These are phyloP conservation scores for Vannuccia rotundouncinata DNA, from an alignment of 2,888 invertebrate genomes.

Conservation along the genomic window DNA sequence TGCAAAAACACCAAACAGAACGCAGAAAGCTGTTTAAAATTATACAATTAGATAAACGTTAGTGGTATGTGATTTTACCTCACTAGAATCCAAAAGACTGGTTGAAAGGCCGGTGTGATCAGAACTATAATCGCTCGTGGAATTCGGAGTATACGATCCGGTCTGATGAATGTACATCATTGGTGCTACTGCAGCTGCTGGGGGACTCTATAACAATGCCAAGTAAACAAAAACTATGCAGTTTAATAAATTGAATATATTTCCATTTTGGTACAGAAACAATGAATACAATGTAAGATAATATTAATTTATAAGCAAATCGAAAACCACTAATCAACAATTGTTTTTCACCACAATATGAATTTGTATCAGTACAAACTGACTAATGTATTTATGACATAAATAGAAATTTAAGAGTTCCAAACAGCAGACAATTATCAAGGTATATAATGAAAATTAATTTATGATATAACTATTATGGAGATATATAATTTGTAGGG, in stretches of 20 bases:
- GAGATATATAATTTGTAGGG: not conserved
- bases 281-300: not conserved
- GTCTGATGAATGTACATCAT: slow-evolving; percentile 28
- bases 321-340: not conserved
- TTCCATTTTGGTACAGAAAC: not conserved
- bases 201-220: slow-evolving; percentile 9
- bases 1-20: slow-evolving; percentile 19
- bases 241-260: slow-evolving; percentile 1
- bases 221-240: not conserved
- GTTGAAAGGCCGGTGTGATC: slow-evolving; percentile 28
- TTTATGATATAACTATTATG: not conserved
- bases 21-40: slow-evolving; percentile 14
- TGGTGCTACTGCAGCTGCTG: slow-evolving; percentile 11
- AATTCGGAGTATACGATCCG: not conserved
- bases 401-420: not conserved
- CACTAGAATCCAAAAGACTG: slow-evolving; percentile 21
- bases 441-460: not conserved
- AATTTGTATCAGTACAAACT: not conserved
- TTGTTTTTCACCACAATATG: not conserved
- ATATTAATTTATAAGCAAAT: not conserved
- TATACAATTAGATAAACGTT: not conserved
- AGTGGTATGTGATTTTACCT: slow-evolving; percentile 9
- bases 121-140: slow-evolving; percentile 30
- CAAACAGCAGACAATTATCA: not conserved
- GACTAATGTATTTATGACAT: not conserved